Conservation (phyloP, 2,888 invertebrate genomes). For the Allophyes oxyacanthae region DNA sequence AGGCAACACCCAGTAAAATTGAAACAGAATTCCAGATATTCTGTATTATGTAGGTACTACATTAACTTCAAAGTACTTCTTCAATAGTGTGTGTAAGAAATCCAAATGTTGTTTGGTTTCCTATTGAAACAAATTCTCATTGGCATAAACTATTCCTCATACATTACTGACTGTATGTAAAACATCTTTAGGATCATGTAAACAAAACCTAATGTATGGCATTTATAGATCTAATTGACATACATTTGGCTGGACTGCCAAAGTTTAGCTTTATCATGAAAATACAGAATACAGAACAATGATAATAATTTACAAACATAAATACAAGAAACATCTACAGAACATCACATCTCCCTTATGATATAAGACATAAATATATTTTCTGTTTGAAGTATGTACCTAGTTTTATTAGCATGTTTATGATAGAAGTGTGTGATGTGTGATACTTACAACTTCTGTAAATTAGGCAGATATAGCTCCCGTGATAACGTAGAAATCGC, state of each 20-base stretch:
- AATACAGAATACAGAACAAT: constrained; percentile 12
- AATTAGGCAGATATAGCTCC: constrained; percentile 90
- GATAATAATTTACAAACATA: neutral
- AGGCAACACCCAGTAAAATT: no score
- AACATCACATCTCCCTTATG: neutral
- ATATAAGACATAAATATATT: no score
- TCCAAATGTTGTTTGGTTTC: constrained; percentile 1
- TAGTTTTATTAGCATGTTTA: constrained; percentile 19
- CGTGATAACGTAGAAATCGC: constrained; percentile 89
- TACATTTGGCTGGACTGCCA: constrained; percentile 39
- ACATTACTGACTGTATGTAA: constrained; percentile 6
- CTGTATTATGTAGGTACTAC: no score
- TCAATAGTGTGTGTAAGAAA: no score
- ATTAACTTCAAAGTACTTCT: no score
- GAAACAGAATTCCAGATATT: no score
- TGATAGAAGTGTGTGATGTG: constrained; percentile 1
- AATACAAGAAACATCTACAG: neutral
- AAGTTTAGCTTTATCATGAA: constrained; percentile 22
- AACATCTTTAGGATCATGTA: constrained; percentile 36
- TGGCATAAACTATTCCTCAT: constrained; percentile 7
- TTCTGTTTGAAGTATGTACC: no score
- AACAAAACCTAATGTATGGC: constrained; percentile 31
- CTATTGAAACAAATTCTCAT: constrained; percentile 18
- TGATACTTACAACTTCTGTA: constrained; percentile 92
- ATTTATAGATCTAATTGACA: constrained; percentile 25